Evolutionary conservation across 2,113 vertebrate species (phyloP).

Genomic region (Brienomyrus longianalis): DNA sequence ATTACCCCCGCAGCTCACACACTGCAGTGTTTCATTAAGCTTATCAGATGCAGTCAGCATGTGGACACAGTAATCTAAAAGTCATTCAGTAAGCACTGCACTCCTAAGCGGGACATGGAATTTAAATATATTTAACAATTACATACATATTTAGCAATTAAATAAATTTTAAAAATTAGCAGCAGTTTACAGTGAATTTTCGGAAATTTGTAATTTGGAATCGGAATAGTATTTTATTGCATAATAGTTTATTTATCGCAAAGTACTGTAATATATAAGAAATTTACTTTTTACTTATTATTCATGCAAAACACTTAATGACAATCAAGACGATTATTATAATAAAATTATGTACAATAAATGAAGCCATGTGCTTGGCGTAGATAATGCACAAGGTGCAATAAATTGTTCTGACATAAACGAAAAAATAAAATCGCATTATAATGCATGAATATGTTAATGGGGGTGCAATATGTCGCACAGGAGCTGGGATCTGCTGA

Average conservation of each 20-base stretch:
- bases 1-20: not conserved
- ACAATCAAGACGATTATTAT: not conserved
- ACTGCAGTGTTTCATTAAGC: not conserved
- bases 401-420: not conserved
- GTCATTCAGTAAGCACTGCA: not conserved
- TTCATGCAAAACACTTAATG: not conserved
- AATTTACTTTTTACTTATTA: not conserved
- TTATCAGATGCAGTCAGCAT: not conserved
- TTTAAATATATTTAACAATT: not conserved
- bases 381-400: not conserved
- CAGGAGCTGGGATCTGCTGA: not conserved
- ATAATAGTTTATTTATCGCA: not conserved
- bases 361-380: not conserved
- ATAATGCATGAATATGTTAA: not conserved
- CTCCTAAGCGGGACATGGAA: not conserved
- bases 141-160: not conserved
- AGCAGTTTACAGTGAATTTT: not conserved
- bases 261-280: not conserved
- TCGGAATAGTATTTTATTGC: not conserved
- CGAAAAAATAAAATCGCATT: not conserved
- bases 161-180: not conserved
- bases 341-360: not conserved
- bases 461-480: not conserved
- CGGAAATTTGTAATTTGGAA: not conserved
- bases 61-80: not conserved